Evolutionary conservation across 2,113 vertebrate genomes (phyloP).

Genomic region (Dromiciops gliroides): DNA sequence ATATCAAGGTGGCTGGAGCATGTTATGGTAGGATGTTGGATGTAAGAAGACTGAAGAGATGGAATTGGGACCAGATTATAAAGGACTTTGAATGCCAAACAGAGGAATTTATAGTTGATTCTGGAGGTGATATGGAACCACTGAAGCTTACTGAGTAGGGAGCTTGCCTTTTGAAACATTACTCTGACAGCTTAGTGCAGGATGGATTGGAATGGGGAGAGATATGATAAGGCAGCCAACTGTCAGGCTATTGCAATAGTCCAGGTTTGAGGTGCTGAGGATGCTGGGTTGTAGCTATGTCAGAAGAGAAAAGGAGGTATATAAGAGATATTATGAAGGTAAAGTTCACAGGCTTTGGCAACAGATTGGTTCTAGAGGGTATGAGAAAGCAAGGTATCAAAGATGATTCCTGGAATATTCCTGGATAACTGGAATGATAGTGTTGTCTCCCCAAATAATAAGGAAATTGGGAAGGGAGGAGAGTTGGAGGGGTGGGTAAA

Average conservation of each 20-base stretch:
- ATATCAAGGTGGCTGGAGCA: neutral
- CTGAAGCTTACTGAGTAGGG: neutral
- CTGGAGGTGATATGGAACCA: neutral
- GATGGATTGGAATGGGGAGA: neutral
- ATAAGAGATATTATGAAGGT: neutral
- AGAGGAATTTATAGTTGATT: neutral
- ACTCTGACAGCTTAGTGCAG: neutral
- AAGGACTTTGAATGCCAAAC: neutral
- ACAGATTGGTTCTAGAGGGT: neutral
- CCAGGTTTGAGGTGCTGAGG: neutral
- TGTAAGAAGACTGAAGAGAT: neutral
- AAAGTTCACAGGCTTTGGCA: neutral
- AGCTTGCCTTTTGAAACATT: neutral
- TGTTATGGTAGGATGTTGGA: neutral
- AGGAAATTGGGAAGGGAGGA: neutral
- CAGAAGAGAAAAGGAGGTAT: neutral
- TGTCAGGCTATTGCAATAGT: neutral
- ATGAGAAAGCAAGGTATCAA: conserved; percentile 65
- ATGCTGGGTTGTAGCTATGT: neutral
- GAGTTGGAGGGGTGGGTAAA: neutral
- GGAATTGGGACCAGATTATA: neutral
- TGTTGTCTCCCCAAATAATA: neutral
- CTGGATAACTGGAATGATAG: neutral
- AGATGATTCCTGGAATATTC: conserved; percentile 22
- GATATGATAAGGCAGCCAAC: neutral